phyloP scores from a whole-genome alignment of 2,113 vertebrate species.

The Percina caprodes region DNA sequence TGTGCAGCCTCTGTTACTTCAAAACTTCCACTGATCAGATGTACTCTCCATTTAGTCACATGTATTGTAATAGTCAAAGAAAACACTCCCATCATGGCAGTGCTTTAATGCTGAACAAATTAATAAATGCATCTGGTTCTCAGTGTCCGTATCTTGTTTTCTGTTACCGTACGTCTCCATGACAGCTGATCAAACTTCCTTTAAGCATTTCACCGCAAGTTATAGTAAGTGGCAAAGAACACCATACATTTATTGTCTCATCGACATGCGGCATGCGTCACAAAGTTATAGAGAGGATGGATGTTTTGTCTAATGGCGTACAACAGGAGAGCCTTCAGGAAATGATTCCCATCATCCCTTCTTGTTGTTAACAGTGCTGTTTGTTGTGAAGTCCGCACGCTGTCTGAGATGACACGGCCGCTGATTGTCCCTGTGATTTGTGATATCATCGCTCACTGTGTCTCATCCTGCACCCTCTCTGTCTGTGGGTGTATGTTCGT shows the following conservation, averaged over 20 bases:
- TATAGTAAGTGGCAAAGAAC: neutral
- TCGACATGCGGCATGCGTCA: slow-evolving; percentile 17
- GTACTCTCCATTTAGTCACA: neutral
- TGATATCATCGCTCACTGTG: slow-evolving; percentile 30
- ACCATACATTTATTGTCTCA: slow-evolving; percentile 15
- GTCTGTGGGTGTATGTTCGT: slow-evolving; percentile 5
- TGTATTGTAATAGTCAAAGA: neutral
- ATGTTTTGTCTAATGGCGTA: slow-evolving; percentile 20
- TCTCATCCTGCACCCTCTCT: slow-evolving; percentile 21
- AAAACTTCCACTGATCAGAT: slow-evolving; percentile 17
- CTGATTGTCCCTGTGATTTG: slow-evolving; percentile 57
- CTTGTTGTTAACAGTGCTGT: slow-evolving; percentile 33
- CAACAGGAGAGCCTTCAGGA: slow-evolving; percentile 28
- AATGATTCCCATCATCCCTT: slow-evolving; percentile 38
- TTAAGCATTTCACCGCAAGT: neutral
- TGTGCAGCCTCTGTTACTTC: slow-evolving; percentile 25
- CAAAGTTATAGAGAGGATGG: neutral
- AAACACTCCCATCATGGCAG: neutral
- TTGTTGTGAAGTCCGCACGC: slow-evolving; percentile 31
- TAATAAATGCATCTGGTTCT: slow-evolving; percentile 23
- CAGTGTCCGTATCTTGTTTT: neutral
- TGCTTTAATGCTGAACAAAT: slow-evolving; percentile 36
- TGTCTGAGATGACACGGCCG: slow-evolving; percentile 39
- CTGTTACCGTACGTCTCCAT: neutral
- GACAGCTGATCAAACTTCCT: slow-evolving; percentile 34